phyloP scores from a whole-genome alignment of 2,888 invertebrate genomes.

The Ichneumon xanthorius region DNA sequence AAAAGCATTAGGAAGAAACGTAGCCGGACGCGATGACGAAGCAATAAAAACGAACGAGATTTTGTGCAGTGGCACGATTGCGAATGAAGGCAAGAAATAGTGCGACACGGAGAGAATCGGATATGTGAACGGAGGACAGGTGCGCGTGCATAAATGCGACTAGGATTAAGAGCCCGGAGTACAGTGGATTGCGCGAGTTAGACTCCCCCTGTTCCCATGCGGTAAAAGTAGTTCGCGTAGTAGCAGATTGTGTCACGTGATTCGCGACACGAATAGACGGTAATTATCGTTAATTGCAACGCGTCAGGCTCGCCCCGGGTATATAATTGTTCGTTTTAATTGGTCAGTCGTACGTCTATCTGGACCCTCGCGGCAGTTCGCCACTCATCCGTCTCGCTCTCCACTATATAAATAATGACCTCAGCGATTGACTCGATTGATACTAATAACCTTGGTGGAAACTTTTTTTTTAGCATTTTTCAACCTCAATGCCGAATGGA shows the following conservation, averaged over 20 bases:
- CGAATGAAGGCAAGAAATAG: slow-evolving; percentile 1
- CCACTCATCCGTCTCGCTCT: slow-evolving; percentile 28
- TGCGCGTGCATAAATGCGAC: slow-evolving; percentile 26
- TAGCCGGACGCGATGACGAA: neutral
- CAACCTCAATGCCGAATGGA: too few relatives aligned
- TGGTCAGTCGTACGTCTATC: slow-evolving; percentile 69
- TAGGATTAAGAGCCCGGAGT: slow-evolving; percentile 53
- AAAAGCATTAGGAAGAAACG: neutral
- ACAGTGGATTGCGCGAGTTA: slow-evolving; percentile 53
- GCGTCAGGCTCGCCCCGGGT: slow-evolving; percentile 65
- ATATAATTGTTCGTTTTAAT: slow-evolving; percentile 74
- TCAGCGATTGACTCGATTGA: slow-evolving; percentile 62
- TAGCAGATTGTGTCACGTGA: slow-evolving; percentile 73
- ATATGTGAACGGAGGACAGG: slow-evolving; percentile 52
- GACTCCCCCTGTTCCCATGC: slow-evolving; percentile 66
- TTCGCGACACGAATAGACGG: slow-evolving; percentile 71
- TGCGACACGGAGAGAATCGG: slow-evolving; percentile 39
- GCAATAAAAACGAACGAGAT: neutral
- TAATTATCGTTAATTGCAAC: slow-evolving; percentile 75
- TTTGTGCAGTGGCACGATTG: slow-evolving; percentile 9
- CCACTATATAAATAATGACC: slow-evolving; percentile 21
- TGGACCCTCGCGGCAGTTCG: slow-evolving; percentile 34
- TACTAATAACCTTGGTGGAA: slow-evolving; percentile 56
- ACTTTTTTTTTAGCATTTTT: slow-evolving; percentile 3
- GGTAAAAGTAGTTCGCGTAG: slow-evolving; percentile 73